Conservation (phyloP, 2,113 vertebrate genomes). For the Hypanus sabinus region DNA sequence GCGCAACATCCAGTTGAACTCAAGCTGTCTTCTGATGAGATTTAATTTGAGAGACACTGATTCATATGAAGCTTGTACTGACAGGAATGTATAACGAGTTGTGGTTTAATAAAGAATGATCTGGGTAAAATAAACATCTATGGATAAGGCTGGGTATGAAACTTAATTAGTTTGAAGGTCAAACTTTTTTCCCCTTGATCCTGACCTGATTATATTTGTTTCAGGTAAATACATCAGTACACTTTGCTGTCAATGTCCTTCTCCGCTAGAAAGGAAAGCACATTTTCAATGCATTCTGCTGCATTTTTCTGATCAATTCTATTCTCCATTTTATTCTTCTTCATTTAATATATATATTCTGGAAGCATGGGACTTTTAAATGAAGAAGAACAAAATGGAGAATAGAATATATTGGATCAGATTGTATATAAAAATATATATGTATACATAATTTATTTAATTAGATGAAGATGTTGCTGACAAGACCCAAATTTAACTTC, state of each 20-base stretch:
- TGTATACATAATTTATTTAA: too few relatives aligned
- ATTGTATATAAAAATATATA: too few relatives aligned
- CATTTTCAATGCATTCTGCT: background rate
- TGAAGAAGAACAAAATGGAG: too few relatives aligned
- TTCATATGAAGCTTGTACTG: background rate
- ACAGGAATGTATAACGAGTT: background rate
- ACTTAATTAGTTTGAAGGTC: slow-evolving; percentile 24
- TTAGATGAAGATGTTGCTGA: too few relatives aligned
- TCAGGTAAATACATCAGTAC: slow-evolving; percentile 1
- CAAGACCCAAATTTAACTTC: too few relatives aligned
- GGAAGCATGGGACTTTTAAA: too few relatives aligned
- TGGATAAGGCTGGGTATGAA: background rate
- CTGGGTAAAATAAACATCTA: background rate
- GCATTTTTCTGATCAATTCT: background rate
- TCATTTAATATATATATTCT: background rate
- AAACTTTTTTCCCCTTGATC: background rate
- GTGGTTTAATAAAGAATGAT: slow-evolving; percentile 19
- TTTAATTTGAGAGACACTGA: background rate
- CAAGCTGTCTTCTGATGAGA: background rate
- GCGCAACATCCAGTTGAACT: background rate
- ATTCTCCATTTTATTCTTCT: background rate
- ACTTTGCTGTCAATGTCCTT: background rate
- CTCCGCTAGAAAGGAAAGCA: background rate
- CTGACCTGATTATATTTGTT: slow-evolving; percentile 10
- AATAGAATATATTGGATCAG: too few relatives aligned